Base-by-base conservation (phyloP, 2,888 invertebrate species). In the Galerucella calmariensis region DNA sequence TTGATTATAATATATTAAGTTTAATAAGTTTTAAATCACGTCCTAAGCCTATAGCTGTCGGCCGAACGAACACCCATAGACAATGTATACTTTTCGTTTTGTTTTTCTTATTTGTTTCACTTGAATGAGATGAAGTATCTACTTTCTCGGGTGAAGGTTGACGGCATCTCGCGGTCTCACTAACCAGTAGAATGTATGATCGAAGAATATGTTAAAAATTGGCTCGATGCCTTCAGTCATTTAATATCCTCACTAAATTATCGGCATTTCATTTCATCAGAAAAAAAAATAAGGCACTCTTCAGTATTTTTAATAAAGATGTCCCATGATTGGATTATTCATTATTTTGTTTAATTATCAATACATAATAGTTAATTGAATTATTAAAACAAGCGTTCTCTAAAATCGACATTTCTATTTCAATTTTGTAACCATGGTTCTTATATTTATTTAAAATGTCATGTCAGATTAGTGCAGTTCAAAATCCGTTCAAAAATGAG, bases 91-190 rank as follows among this genome's bases (percentile, higher is more conserved):
- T 46, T 69, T 59, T 61, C n/a, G 10, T 48, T 62, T 62, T 62
- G 48, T 5, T n/a, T 16, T 27, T 51, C n/a, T 58, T 59, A 58
- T 59, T 68, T 68, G 20, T 58, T 68, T 44, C 44, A 44, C 59
- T 68, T 59, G 51, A 51, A 51, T 14, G n/a, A 51, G 51, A 51
- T n/a, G 51, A 51, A 51, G 51, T n/a, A 51, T 51, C 51, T 68
- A 58, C 59, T 59, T 27, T 59, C 59, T 24, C 27, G 59, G 70
- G 70, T 70, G 70, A 70, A 70, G 70, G 70, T 70, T 70, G 70
- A 70, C 63, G 53, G 51, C 70, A 70, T 70, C 51, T 62, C 56
- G 70, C 70, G 56, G 61, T 51, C 8, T n/a, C n/a, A 51, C 51
- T n/a, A 59, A 59, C 59, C 59, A 12, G 59, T 59, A 59, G 27